Evolutionary conservation across 2,113 vertebrate genomes (phyloP).

Genomic region (Erythrolamprus reginae): DNA sequence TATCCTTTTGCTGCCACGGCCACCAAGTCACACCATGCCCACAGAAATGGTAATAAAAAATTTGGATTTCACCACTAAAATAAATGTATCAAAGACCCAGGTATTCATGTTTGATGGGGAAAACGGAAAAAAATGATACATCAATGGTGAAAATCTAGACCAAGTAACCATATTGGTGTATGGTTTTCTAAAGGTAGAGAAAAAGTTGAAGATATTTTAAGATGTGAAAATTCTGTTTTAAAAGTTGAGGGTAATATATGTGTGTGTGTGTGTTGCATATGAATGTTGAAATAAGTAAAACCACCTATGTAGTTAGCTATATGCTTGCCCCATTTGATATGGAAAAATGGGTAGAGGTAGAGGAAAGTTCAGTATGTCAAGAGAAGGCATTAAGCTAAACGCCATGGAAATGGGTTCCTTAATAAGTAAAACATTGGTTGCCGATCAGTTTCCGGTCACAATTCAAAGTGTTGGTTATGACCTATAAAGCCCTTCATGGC

Average conservation of each 20-base stretch:
- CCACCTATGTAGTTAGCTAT: not conserved
- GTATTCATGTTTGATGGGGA: not conserved
- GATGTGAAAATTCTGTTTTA: not conserved
- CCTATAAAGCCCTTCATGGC: no score
- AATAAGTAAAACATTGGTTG: not conserved
- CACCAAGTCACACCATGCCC: no score
- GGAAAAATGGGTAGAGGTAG: no score
- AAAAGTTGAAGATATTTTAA: not conserved
- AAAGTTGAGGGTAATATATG: not conserved
- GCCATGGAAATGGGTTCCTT: not conserved
- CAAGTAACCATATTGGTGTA: not conserved
- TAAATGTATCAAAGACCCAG: not conserved
- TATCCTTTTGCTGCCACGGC: no score
- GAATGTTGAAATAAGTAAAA: not conserved
- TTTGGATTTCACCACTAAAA: not conserved
- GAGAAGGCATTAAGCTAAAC: not conserved
- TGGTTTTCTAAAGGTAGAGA: not conserved
- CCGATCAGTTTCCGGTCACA: no score
- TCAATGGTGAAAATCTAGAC: not conserved
- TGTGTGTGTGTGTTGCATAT: not conserved
- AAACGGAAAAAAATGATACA: not conserved
- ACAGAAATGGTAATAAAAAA: no score
- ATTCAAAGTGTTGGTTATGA: no score
- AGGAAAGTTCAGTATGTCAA: not conserved
- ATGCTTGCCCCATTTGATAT: constrained; percentile 18